These are phyloP conservation scores for Eledone cirrhosa DNA, from an alignment of 2,888 invertebrate genomes.

Conservation along the genomic window DNA sequence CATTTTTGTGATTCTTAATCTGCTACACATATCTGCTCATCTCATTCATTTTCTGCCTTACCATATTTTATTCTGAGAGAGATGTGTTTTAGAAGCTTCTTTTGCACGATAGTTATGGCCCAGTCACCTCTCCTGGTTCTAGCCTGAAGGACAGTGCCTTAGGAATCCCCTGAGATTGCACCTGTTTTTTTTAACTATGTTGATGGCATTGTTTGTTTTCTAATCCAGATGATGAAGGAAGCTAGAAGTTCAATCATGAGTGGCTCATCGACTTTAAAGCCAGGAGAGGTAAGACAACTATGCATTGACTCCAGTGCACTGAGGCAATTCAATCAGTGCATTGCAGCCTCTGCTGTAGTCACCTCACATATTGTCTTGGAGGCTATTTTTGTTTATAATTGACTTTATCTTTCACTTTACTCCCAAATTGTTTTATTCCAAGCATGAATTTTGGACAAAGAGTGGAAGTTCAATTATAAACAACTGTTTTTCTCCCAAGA, in stretches of 20 bases:
- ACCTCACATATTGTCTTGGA: conserved; percentile 13
- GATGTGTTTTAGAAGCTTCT: too few relatives aligned
- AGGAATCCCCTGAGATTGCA: conserved; percentile 8
- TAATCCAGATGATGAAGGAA: conserved; percentile 27
- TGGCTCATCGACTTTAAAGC: conserved; percentile 24
- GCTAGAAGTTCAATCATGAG: conserved; percentile 27
- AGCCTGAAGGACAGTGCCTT: conserved; percentile 11
- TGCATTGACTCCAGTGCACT: neutral
- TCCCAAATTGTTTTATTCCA: neutral
- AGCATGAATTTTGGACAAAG: too few relatives aligned
- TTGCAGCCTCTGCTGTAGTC: conserved; percentile 17
- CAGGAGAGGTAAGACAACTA: conserved; percentile 24
- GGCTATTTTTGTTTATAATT: conserved; percentile 22
- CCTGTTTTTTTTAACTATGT: conserved; percentile 24
- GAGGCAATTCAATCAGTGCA: neutral
- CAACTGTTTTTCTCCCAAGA: too few relatives aligned
- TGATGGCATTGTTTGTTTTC: conserved; percentile 19
- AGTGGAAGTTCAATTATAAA: too few relatives aligned
- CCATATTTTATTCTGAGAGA: too few relatives aligned
- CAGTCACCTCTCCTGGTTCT: conserved; percentile 23
- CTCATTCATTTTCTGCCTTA: too few relatives aligned
- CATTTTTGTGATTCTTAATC: too few relatives aligned
- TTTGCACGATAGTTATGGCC: too few relatives aligned
- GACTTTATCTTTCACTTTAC: conserved; percentile 5
- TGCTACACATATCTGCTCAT: too few relatives aligned